Evolutionary conservation across 2,113 vertebrate species (phyloP), one percentile per base, ranked within the genome.

Genomic region (Microcebus tavaratra): DNA sequence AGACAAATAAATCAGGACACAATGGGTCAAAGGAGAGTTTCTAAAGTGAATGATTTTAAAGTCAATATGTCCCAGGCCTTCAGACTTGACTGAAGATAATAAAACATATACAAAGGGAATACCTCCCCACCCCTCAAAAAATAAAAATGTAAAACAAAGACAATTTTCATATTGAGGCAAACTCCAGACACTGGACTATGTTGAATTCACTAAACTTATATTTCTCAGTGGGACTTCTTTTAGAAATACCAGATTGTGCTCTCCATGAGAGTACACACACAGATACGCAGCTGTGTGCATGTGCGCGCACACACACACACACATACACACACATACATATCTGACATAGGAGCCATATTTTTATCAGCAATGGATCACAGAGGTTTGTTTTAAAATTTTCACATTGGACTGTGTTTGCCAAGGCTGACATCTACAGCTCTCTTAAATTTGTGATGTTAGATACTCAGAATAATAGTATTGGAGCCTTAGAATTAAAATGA

Each of bases 401-500:
- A 34, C 4, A 34, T 59, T 61, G 34, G 23, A 21, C 11, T 83
- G 14, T 13, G 1, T 86, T 89, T 93, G 4, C 18, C 48, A 93
- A 76, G 70, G 20, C 39, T 96, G 87, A 81, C 34, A 80, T 70
- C 57, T 88, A 92, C 36, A 91, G 48, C 55, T 90, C n/a, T 89
- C 50, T 94, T 81, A 84, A 73, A n/a, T 94, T 87, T 25, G 17
- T 75, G 78, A 91, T 53, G 82, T 73, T 42, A 45, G 80, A 88
- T 96, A 65, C 29, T 95, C 6, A 25, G 73, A 95, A 88, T 88
- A 86, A 96, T 75, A 93, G 42, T 92, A 73, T 48, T 17, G 0
- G 5, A 67, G 17, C 36, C 48, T 97, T 94, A 50, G 83, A 93
- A 96, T 90, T 76, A 80, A 94, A 96, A 96, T 85, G 39, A 82